phyloP scores from a whole-genome alignment of 2,113 vertebrate genomes.

The Eulacestoma nigropectus region DNA sequence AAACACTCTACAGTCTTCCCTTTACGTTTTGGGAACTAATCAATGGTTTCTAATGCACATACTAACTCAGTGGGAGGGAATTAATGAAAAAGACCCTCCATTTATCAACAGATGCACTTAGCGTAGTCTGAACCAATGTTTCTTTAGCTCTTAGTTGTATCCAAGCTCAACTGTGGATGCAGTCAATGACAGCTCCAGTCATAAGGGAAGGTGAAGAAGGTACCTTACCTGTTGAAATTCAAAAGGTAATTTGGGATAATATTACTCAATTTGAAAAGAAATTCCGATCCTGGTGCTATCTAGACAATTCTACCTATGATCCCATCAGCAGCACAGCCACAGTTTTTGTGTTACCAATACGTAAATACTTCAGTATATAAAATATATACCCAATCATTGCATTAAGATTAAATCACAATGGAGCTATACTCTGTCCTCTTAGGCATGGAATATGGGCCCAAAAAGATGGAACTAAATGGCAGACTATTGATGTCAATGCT shows the following conservation, averaged over 20 bases:
- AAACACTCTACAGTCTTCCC: background rate
- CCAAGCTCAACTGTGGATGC: background rate
- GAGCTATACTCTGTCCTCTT: background rate
- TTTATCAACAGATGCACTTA: background rate
- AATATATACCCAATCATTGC: background rate
- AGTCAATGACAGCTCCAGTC: background rate
- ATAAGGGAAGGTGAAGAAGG: background rate
- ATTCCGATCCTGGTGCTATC: background rate
- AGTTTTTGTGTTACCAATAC: background rate
- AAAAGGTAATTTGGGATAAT: background rate
- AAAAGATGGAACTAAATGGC: background rate
- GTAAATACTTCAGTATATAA: background rate
- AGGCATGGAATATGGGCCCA: background rate
- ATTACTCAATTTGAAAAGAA: background rate
- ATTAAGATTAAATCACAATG: background rate
- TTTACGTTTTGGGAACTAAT: background rate
- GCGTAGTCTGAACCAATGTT: rapidly evolving
- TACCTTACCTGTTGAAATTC: background rate
- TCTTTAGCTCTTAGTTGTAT: background rate
- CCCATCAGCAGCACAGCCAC: background rate
- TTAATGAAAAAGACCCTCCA: background rate
- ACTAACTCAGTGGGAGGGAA: background rate
- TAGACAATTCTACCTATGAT: background rate
- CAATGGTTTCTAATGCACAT: background rate
- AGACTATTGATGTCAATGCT: background rate